Evolutionary conservation across 2,888 invertebrate species (phyloP), one percentile per base, ranked within the genome.

Genomic region (Lathronympha strigana): DNA sequence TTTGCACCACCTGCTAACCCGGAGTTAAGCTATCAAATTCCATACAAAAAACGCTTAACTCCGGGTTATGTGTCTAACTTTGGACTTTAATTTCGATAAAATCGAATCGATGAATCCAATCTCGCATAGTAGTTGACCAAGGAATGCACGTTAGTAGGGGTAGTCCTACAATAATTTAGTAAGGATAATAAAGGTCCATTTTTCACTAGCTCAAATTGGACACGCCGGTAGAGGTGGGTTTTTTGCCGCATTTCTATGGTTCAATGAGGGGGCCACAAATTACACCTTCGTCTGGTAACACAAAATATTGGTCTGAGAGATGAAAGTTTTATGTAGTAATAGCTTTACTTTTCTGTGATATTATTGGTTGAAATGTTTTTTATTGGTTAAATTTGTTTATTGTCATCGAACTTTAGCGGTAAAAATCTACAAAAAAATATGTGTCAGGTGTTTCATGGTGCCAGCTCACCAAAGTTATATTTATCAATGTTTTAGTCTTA

Each of bases 151-250:
- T 47, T 80, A 58, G 83, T 82, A 83, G 53, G 75, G 81, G 69
- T 72, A 69, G 71, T 75, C 74, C 75, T 76, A 82, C 77, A 83
- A 86, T 86, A 86, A 82, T 82, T 80, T 81, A 76, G 78, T 80
- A 79, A 80, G 81, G 79, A 82, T 87, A 88, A 88, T 87, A 84
- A 79, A 79, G 83, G 85, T 86, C 82, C 87, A 88, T 88, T 88
- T 88, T 88, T 87, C 87, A 88, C 87, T 82, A 82, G 81, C 81
- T 80, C 82, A 81, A 83, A 88, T 89, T 87, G 83, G 87, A 83
- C 79, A 82, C 82, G 88, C 57, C 57, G 57, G 57, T 57, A 57
- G 83, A 80, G 82, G 80, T 75, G 79, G 79, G 76, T 72, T 82
- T 86, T 88, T 87, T 86, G 81, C 77, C 83, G 83, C 81, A 82